Percentiles rank a stretch among this genome's conserved stretches.
Evolutionary conservation across 2,888 invertebrate genomes (phyloP).

Genomic region (Eupsilia transversa): DNA sequence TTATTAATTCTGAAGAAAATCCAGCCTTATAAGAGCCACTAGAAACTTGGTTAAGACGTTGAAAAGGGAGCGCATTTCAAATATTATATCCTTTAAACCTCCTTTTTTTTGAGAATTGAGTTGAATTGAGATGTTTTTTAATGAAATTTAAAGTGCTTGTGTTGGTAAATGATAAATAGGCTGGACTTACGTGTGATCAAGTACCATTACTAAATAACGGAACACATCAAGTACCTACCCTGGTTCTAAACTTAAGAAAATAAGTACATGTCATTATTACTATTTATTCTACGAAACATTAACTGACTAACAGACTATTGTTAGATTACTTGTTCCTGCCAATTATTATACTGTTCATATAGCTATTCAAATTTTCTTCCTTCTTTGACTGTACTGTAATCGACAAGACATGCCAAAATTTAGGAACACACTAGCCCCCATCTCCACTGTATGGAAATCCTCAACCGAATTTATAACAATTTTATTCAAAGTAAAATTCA

Average conservation of each 20-base stretch:
- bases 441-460: constrained; percentile 18
- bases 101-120: not conserved
- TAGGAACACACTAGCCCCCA: constrained; percentile 21
- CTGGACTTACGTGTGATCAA: not conserved
- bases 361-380: constrained; percentile 25
- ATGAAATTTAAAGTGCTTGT: not conserved
- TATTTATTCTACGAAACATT: constrained; percentile 14
- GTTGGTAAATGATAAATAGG: not conserved
- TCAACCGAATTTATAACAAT: constrained; percentile 35
- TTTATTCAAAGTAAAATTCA: constrained; percentile 29
- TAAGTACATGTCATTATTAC: not conserved
- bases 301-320: constrained; percentile 24
- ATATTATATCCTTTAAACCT: too few relatives aligned
- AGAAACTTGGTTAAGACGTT: constrained; percentile 65
- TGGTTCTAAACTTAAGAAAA: not conserved
- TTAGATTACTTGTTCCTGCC: constrained; percentile 26
- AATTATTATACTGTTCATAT: constrained; percentile 37
- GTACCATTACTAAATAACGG: not conserved
- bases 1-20: constrained; percentile 68
- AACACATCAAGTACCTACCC: not conserved
- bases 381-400: constrained; percentile 26
- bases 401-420: constrained; percentile 34
- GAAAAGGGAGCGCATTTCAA: constrained; percentile 44
- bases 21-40: constrained; percentile 67
- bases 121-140: not conserved